Conservation (phyloP, 2,113 vertebrate genomes). For the Calidris pugnax region DNA sequence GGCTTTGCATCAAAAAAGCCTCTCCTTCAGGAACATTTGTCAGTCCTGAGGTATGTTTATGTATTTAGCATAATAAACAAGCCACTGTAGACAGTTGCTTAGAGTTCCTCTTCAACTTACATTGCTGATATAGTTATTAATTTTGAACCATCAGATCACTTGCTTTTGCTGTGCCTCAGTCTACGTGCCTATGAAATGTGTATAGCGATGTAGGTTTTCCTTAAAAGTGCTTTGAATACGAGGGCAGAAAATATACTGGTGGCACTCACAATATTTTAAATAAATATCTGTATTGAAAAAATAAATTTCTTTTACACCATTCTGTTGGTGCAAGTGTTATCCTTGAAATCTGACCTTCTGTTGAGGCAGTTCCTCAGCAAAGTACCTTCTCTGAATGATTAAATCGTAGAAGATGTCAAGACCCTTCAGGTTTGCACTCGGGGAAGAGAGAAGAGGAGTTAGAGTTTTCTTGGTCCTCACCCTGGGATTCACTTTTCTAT, state of each 20-base stretch:
- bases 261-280: not conserved
- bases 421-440: not conserved
- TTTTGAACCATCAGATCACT: not conserved
- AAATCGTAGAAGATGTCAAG: conserved; percentile 1
- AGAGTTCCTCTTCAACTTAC: not conserved
- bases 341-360: conserved; percentile 12
- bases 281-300: not conserved
- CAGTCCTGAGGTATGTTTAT: not conserved
- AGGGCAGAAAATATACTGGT: not conserved
- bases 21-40: not conserved
- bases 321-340: conserved; percentile 1
- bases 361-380: not conserved
- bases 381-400: not conserved
- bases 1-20: conserved; percentile 26
- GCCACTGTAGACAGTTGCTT: not conserved
- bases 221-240: not conserved
- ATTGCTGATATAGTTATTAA: not conserved
- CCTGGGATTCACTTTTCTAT: not conserved
- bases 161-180: not conserved
- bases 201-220: not conserved
- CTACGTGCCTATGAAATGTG: not conserved
- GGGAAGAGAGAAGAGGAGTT: not conserved
- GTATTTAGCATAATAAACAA: conserved; percentile 15
- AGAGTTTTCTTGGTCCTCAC: not conserved
- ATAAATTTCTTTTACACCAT: not conserved